A percentile compares a stretch with the other conserved stretches of the same genome.
Conservation (phyloP, 2,888 invertebrate genomes). For the Entomobrya proxima region DNA sequence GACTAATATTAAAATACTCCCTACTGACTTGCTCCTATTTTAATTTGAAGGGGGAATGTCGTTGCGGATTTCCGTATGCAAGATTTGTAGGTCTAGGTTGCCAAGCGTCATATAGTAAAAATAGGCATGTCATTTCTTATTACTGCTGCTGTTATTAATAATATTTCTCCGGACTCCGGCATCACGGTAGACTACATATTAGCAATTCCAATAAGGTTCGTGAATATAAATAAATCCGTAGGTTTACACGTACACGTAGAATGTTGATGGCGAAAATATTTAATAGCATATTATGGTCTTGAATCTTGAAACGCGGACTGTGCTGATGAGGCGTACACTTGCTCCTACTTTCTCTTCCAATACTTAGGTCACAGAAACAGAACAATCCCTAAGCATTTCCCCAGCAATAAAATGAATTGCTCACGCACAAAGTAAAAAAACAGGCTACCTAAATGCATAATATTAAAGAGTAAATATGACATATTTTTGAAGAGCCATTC, state of each 20-base stretch:
- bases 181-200: no score
- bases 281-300: background rate
- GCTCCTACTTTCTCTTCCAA: background rate
- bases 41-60: constrained; percentile 39
- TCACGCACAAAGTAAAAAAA: background rate
- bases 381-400: background rate
- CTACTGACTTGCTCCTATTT: background rate
- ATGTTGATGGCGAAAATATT: background rate
- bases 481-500: background rate
- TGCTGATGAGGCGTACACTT: background rate
- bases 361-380: background rate
- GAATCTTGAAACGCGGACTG: no score
- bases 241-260: no score
- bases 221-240: no score
- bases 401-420: background rate
- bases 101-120: constrained; percentile 25
- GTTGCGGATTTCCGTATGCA: constrained; percentile 61
- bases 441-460: constrained; percentile 1
- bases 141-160: no score
- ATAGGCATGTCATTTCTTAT: no score
- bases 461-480: background rate
- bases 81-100: constrained; percentile 62
- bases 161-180: no score
- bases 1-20: no score
- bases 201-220: no score